Evolutionary conservation across 2,888 invertebrate genomes (phyloP).

Genomic region (Pardosa pseudoannulata): DNA sequence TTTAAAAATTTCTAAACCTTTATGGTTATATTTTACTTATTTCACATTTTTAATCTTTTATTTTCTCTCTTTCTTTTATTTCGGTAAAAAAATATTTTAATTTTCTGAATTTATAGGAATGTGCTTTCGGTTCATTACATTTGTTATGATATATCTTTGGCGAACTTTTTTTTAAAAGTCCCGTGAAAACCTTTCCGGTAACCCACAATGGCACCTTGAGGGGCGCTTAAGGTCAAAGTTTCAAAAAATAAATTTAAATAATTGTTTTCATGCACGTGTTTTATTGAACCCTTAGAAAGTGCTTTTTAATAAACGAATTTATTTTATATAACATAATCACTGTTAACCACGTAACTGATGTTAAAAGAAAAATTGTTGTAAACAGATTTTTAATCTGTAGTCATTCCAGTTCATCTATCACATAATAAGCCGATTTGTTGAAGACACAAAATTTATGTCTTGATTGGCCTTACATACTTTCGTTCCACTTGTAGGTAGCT

Average conservation of each 20-base stretch:
- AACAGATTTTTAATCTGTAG: not conserved
- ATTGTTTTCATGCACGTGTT: constrained; percentile 37
- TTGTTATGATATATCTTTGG: not conserved
- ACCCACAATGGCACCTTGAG: constrained; percentile 67
- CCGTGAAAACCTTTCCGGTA: constrained; percentile 2
- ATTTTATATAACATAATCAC: not conserved
- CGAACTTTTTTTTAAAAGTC: not conserved
- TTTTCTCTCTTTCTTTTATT: no score
- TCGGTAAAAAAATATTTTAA: not conserved
- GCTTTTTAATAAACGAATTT: not conserved
- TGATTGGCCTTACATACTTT: not conserved
- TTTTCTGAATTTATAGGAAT: no score
- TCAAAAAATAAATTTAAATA: constrained; percentile 42
- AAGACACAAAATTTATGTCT: not conserved
- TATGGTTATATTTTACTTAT: no score
- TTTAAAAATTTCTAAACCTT: no score
- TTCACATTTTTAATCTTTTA: no score
- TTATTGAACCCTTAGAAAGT: not conserved
- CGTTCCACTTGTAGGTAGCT: not conserved
- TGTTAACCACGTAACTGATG: not conserved
- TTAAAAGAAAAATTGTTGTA: not conserved
- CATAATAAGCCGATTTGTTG: not conserved
- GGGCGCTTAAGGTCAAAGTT: constrained; percentile 52
- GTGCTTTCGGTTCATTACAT: no score
- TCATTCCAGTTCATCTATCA: not conserved